Base-by-base conservation (phyloP, 2,888 invertebrate genomes). In the Galerucella nymphaeae region DNA sequence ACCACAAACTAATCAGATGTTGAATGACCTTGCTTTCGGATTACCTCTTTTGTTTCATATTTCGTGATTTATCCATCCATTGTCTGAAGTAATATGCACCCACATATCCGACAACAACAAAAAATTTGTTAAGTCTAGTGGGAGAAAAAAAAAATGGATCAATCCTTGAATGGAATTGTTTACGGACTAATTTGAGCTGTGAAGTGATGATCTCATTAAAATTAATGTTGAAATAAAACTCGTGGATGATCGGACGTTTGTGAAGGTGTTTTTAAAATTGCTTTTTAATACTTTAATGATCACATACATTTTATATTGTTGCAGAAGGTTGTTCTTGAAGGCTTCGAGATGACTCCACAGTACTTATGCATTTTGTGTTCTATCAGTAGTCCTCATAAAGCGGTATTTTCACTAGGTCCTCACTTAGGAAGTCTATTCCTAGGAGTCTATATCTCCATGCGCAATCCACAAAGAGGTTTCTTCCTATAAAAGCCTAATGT, bases 81-180 rank as follows among this genome's bases (percentile, higher is more conserved):
- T 75, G 73, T 75, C 45, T 42, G 45, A 53, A 45, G 16, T 45
- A 57, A 45, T 58, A 53, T 66, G 73, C 73, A 73, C 74, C 76
- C 71, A 75, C 76, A 67, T 70, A 62, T 66, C 61, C 14, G 8
- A 45, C 42, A 68, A 63, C 41, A 73, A 57, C 59, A 61, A n/a
- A 58, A 70, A 53, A 66, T 48, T 72, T 38, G 41, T 59, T 55
- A 20, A 71, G 58, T 16, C 59, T 62, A 66, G 77, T 76, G 74
- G 76, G 76, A 71, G 76, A 75, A 62, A 75, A 62, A 69, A 71
- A 71, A 78, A 76, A 74, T 78, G 75, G 76, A 78, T 76, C 76
- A 78, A 64, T 66, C 72, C 70, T 66, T 63, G 72, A 64, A 75
- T 69, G 75, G 73, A 38, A 58, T 59, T 53, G 58, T 71, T 71